phyloP scores from a whole-genome alignment of 2,797 vertebrate species.

The Parauchenoglanis punctatus region DNA sequence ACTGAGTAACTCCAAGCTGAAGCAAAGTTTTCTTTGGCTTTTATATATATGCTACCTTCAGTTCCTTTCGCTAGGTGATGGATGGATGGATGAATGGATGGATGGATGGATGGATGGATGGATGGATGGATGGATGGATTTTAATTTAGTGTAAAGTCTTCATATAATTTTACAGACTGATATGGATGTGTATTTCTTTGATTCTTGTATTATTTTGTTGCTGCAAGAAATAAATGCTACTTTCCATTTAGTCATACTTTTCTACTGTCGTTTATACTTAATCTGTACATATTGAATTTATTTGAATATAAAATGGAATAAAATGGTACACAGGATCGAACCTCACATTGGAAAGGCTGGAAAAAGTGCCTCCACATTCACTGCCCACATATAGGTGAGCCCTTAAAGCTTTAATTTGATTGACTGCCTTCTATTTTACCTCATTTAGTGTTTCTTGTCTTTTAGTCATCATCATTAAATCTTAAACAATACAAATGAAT shows the following conservation, averaged over 20 bases:
- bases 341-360: not conserved
- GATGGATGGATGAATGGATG: not conserved
- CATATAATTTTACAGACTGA: not conserved
- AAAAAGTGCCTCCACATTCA: not conserved
- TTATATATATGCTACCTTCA: not conserved
- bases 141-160: not conserved
- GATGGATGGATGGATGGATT: not conserved
- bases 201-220: not conserved
- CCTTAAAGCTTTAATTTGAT: not conserved
- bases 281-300: not conserved
- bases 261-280: not conserved
- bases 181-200: not conserved
- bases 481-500: slow-evolving; percentile 18
- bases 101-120: not conserved
- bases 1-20: not conserved
- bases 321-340: no score
- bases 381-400: not conserved
- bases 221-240: not conserved
- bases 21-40: not conserved
- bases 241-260: not conserved
- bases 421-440: slow-evolving; percentile 11
- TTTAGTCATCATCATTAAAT: slow-evolving; percentile 10
- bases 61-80: not conserved
- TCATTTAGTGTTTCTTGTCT: slow-evolving; percentile 16
- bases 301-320: not conserved